Conservation (phyloP, 2,888 invertebrate genomes). For the Hydroisotoma schaefferi region DNA sequence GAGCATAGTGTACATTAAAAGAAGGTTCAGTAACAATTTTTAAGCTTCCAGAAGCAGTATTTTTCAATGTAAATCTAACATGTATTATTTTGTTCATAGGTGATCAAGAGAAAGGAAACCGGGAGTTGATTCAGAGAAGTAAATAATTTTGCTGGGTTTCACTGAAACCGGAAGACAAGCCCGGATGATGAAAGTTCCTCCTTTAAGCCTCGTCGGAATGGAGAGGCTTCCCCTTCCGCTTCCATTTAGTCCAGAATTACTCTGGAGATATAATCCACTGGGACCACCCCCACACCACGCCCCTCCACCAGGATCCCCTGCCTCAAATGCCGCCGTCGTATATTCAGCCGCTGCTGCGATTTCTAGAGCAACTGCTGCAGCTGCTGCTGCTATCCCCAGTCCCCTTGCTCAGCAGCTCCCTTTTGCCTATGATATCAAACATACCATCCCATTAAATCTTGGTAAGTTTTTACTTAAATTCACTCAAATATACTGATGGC, state of each 20-base stretch:
- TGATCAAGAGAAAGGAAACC: conserved; percentile 20
- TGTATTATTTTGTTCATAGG: conserved; percentile 36
- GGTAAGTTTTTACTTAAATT: conserved; percentile 51
- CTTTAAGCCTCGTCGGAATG: conserved; percentile 55
- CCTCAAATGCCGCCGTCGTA: conserved; percentile 46
- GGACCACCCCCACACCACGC: conserved; percentile 60
- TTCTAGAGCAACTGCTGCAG: conserved; percentile 41
- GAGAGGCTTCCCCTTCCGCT: conserved; percentile 71
- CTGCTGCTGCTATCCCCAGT: conserved; percentile 48
- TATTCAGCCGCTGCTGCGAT: conserved; percentile 45
- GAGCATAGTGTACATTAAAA: too few species aligned
- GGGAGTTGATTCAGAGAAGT: conserved; percentile 19
- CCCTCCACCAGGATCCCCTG: conserved; percentile 52
- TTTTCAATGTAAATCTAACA: too few species aligned
- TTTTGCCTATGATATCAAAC: conserved; percentile 73
- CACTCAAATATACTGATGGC: too few species aligned
- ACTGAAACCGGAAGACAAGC: conserved; percentile 10
- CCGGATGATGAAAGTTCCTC: conserved; percentile 50
- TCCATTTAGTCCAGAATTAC: conserved; percentile 76
- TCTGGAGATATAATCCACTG: conserved; percentile 75
- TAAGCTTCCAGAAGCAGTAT: too few species aligned
- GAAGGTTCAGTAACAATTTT: too few species aligned
- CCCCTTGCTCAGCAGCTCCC: conserved; percentile 62
- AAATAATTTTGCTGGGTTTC: conserved; percentile 10
- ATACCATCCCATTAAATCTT: conserved; percentile 75